phyloP scores from a whole-genome alignment of 2,113 vertebrate species.

The Peromyscus maniculatus region DNA sequence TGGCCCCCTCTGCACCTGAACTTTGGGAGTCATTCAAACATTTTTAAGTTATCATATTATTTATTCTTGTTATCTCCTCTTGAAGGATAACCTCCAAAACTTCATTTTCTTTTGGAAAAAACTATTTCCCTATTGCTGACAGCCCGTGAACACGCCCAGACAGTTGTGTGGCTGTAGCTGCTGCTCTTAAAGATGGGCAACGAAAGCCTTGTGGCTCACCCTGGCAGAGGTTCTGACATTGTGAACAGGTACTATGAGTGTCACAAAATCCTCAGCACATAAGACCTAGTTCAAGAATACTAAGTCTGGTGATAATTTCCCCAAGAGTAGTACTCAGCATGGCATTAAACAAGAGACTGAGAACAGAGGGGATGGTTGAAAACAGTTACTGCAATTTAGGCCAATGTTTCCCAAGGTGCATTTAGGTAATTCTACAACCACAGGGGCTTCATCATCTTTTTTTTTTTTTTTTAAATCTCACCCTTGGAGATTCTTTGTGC shows the following conservation, averaged over 20 bases:
- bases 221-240: neutral
- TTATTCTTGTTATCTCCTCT: neutral
- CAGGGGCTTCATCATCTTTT: neutral
- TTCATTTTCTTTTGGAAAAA: conserved; percentile 1
- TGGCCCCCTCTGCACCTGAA: neutral
- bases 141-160: neutral
- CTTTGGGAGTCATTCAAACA: neutral
- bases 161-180: neutral
- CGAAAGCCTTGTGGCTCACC: neutral
- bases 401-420: conserved; percentile 50
- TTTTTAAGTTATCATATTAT: neutral
- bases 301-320: neutral
- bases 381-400: conserved; percentile 40
- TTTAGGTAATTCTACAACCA: conserved; percentile 53
- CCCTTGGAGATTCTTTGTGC: neutral
- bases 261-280: neutral
- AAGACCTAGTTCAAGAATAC: neutral
- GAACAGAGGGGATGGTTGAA: neutral
- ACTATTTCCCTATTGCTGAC: neutral
- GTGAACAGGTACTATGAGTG: neutral
- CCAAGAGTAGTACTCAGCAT: neutral
- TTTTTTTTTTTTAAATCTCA: neutral
- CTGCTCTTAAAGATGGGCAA: neutral
- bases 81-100: neutral
- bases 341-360: neutral